Evolutionary conservation across 2,888 invertebrate genomes (phyloP).

Genomic region (Mesochorus sp.): DNA sequence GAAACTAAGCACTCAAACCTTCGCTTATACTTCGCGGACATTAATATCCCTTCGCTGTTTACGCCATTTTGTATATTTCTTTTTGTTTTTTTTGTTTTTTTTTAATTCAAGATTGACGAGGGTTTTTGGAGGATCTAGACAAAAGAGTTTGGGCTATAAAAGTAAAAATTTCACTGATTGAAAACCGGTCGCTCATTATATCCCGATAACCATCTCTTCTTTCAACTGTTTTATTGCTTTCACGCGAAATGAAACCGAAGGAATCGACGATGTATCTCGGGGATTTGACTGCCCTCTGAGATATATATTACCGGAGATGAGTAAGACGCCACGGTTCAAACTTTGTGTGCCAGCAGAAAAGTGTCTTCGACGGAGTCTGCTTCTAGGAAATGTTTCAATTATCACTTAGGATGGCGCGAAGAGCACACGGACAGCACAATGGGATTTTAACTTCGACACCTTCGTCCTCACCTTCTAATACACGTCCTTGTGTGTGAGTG

Average conservation of each 20-base stretch:
- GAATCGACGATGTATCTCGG: conserved; percentile 28
- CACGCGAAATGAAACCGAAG: conserved; percentile 48
- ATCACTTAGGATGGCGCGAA: conserved; percentile 47
- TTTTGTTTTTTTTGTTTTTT: conserved; percentile 10
- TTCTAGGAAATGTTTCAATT: conserved; percentile 64
- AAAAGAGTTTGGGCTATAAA: conserved; percentile 48
- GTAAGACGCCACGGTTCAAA: conserved; percentile 24
- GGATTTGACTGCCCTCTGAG: conserved; percentile 11
- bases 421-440: conserved; percentile 26
- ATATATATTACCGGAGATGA: conserved; percentile 29
- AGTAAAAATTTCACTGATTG: conserved; percentile 55
- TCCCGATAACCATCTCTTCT: conserved; percentile 59
- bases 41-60: conserved; percentile 33
- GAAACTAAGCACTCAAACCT: background rate
- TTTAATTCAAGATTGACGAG: conserved; percentile 47
- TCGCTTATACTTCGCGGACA: background rate
- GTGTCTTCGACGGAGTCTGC: conserved; percentile 25
- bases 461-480: conserved; percentile 39
- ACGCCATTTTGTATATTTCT: conserved; percentile 32
- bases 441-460: conserved; percentile 65
- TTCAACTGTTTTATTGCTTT: conserved; percentile 68
- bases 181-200: conserved; percentile 69
- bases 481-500: conserved; percentile 14
- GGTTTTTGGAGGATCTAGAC: conserved; percentile 36
- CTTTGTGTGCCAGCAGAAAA: conserved; percentile 20